Evolutionary conservation across 2,113 vertebrate genomes (phyloP).

Genomic region (Thalassarche chlororhynchos): DNA sequence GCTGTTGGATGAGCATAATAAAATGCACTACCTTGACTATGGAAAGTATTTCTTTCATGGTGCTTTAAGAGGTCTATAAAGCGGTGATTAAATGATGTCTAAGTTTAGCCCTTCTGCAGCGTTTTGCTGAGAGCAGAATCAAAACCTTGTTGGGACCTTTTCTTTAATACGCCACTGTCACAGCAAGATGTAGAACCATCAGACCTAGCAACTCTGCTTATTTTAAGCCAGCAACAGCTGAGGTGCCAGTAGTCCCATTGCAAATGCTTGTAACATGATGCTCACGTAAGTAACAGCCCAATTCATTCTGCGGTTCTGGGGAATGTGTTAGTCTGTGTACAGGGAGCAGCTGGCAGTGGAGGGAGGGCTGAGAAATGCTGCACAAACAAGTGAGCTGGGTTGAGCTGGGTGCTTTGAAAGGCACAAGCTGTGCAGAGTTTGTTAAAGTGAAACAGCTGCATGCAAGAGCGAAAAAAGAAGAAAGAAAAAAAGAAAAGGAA

Average conservation of each 20-base stretch:
- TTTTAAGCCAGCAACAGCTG: constrained; percentile 52
- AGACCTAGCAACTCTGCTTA: constrained; percentile 24
- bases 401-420: neutral
- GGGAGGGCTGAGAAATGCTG: neutral
- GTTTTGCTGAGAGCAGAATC: constrained; percentile 41
- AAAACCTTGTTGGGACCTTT: constrained; percentile 19
- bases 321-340: neutral
- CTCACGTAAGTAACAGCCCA: neutral
- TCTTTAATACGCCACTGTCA: neutral
- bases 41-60: constrained; percentile 20
- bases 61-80: constrained; percentile 41
- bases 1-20: constrained; percentile 26
- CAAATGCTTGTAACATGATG: constrained; percentile 21
- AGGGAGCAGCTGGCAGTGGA: neutral
- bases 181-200: neutral
- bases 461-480: too few relatives aligned
- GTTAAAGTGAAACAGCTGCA: neutral
- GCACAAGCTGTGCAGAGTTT: neutral
- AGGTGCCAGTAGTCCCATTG: neutral
- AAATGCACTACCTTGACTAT: constrained; percentile 1
- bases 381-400: neutral
- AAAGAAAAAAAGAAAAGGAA: neutral
- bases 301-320: neutral
- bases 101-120: constrained; percentile 21
- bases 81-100: constrained; percentile 38